These are phyloP conservation scores for Dryoscopus gambensis DNA, from an alignment of 2,113 vertebrate genomes.

Conservation along the genomic window DNA sequence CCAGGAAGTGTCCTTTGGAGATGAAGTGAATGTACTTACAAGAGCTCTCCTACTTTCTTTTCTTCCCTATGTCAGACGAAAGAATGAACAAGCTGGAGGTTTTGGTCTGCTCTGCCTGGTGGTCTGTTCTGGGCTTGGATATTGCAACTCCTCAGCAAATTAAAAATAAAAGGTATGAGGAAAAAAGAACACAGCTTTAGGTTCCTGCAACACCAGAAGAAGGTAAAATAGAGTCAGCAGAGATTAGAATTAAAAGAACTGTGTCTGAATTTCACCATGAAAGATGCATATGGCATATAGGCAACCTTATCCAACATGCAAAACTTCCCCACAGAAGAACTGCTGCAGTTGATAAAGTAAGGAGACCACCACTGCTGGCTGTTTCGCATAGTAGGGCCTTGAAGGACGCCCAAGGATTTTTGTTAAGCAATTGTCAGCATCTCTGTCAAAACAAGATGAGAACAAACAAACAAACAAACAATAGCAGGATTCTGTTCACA, in stretches of 20 bases:
- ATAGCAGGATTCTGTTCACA: background rate
- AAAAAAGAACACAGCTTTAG: background rate
- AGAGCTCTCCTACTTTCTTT: background rate
- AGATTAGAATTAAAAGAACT: background rate
- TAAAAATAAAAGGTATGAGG: background rate
- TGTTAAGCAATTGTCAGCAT: background rate
- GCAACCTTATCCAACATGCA: background rate
- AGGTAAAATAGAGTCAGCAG: background rate
- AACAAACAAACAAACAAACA: background rate
- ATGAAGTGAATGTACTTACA: background rate
- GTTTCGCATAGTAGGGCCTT: background rate
- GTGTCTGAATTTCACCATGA: background rate
- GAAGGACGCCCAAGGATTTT: background rate
- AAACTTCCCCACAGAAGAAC: background rate
- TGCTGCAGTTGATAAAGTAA: background rate
- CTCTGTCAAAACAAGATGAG: background rate
- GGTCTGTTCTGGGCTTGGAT: background rate
- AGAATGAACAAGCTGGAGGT: background rate
- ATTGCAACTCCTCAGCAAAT: background rate
- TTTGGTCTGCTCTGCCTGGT: background rate
- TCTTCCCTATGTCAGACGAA: background rate
- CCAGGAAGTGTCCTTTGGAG: background rate
- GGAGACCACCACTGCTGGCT: background rate
- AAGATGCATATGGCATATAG: background rate
- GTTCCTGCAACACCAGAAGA: background rate